Conservation (phyloP, 2,797 vertebrate species). For the Steatocranus sp. region DNA sequence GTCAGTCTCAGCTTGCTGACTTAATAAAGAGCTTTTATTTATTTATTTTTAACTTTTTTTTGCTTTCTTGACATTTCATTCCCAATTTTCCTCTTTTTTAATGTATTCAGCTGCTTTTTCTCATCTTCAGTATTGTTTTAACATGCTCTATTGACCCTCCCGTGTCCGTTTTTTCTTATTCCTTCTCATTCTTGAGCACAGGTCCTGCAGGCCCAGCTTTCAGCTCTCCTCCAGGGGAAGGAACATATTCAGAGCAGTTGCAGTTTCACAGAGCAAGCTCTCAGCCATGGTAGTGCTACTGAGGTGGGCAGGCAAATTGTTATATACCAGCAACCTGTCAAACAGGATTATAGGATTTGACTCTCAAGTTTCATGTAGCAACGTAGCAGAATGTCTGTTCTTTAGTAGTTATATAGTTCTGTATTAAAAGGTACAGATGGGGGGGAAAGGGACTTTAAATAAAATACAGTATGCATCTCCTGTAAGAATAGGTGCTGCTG, state of each 20-base stretch:
- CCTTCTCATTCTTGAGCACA: conserved; percentile 34
- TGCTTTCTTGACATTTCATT: not conserved
- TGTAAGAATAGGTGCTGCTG: conserved; percentile 77
- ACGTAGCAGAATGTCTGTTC: not conserved
- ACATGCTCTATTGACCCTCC: not conserved
- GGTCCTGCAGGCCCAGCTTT: conserved; percentile 87
- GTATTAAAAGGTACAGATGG: not conserved
- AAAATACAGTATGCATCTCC: not conserved
- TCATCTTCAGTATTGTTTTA: not conserved
- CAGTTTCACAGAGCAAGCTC: conserved; percentile 90
- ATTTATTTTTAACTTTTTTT: too few species aligned
- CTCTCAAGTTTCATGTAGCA: not conserved
- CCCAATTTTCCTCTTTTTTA: not conserved
- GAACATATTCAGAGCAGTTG: conserved; percentile 94
- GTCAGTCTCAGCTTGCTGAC: too few species aligned
- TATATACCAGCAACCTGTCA: not conserved
- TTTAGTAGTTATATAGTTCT: not conserved
- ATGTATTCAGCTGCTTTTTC: not conserved
- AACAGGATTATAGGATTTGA: not conserved
- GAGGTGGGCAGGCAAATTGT: conserved; percentile 55
- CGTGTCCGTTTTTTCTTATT: not conserved
- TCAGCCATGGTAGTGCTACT: conserved; percentile 76
- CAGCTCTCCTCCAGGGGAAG: conserved; percentile 85
- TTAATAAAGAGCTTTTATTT: too few species aligned
- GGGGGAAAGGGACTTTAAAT: not conserved